These are phyloP conservation scores for Seira musarum DNA, from an alignment of 2,888 invertebrate species.

Conservation along the genomic window DNA sequence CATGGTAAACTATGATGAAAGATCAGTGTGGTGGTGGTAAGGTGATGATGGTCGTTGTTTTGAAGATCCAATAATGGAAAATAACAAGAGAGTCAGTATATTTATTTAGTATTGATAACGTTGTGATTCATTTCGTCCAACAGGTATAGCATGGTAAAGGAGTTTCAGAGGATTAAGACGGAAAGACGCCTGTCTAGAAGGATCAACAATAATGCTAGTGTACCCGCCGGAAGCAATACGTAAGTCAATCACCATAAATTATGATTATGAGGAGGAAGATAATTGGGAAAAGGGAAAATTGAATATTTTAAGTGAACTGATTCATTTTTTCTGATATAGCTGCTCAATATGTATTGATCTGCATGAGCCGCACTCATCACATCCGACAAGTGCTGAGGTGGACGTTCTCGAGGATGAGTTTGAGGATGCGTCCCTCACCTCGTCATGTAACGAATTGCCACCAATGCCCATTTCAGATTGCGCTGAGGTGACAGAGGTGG, in stretches of 20 bases:
- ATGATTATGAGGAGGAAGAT: not conserved
- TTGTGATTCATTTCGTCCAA: conserved; percentile 16
- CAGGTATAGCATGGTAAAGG: conserved; percentile 70
- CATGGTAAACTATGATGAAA: too few species aligned
- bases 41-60: too few species aligned
- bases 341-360: conserved; percentile 69
- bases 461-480: conserved; percentile 61
- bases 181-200: conserved; percentile 68
- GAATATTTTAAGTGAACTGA: not conserved
- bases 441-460: conserved; percentile 59
- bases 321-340: conserved; percentile 44
- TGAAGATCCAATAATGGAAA: too few species aligned
- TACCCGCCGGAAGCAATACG: conserved; percentile 67
- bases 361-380: conserved; percentile 59
- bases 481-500: conserved; percentile 68
- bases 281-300: not conserved
- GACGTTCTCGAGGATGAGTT: conserved; percentile 63
- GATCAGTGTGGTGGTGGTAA: too few species aligned
- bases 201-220: conserved; percentile 68
- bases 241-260: conserved; percentile 42
- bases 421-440: conserved; percentile 62
- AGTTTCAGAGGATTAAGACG: conserved; percentile 70
- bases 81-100: too few species aligned
- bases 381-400: conserved; percentile 57
- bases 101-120: too few species aligned